Evolutionary conservation across 2,888 invertebrate genomes (phyloP), one percentile per base, ranked within the genome.

Genomic region (Prosopocoilus inquinatus): DNA sequence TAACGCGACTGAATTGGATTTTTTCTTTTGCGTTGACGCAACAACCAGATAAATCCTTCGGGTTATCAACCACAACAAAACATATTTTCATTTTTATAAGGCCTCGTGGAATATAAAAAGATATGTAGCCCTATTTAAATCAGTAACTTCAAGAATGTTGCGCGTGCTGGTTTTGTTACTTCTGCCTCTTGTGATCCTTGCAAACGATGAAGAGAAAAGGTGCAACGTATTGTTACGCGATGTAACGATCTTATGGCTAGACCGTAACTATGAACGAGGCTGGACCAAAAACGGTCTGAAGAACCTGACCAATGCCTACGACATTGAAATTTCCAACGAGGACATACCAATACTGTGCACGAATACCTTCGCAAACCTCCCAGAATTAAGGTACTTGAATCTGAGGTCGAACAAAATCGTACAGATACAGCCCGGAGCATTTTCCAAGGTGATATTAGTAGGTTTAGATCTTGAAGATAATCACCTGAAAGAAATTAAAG

Each of bases 351-450:
- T 12, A 20, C 50, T 55, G 28, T 55, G 55, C 28, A 15, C 50
- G 43, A n/a, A 47, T 13, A 39, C 47, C 4, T 11, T 55, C 4
- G 47, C 34, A 12, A 33, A 47, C n/a, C 41, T 55, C 13, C 34
- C 39, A 9, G 12, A 33, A 12, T 32, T 55, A 8, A 13, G 13
- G 67, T 68, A 11, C n/a, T 61, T 70, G 3, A 60, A 66, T 9
- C 57, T 70, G 32, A 66, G 66, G 41, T 61, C 58, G 32, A 61
- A 68, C 55, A 59, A 59, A 32, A 65, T 70, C 39, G 49, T 51
- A 12, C 64, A 68, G 9, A 62, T 70, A 28, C 57, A 66, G 46
- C 63, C 64, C n/a, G 67, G 66, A n/a, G 67, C 68, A 28, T 70
- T 70, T 49, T 55, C 57, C 15, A 66, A 68, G 34, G 53, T 70